Evolutionary conservation across 2,113 vertebrate genomes (phyloP).

Genomic region (Amphilophus citrinellus): DNA sequence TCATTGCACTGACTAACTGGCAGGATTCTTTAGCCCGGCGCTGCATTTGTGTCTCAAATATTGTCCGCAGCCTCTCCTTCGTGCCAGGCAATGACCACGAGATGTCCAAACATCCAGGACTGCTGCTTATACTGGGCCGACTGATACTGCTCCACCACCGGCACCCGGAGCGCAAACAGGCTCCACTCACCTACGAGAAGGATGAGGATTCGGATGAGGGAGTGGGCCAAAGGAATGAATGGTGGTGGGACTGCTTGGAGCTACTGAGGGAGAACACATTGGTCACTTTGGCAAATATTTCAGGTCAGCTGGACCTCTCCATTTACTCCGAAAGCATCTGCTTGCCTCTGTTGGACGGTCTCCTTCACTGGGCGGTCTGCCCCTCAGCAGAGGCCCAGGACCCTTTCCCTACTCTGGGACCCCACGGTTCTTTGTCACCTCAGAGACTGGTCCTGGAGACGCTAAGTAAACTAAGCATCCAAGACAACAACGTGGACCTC

Average conservation of each 20-base stretch:
- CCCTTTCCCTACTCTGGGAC: constrained; percentile 94
- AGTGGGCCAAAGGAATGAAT: constrained; percentile 93
- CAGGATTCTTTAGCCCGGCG: constrained; percentile 96
- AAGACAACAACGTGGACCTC: constrained; percentile 99
- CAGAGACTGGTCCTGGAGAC: constrained; percentile 99
- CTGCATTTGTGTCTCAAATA: constrained; percentile 96
- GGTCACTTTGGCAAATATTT: constrained; percentile 98
- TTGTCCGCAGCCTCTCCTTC: constrained; percentile 97
- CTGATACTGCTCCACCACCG: constrained; percentile 96
- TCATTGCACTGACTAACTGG: constrained; percentile 93
- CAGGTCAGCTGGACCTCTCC: constrained; percentile 97
- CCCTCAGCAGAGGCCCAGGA: constrained; percentile 98
- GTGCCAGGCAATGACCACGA: constrained; percentile 98
- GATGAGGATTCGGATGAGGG: constrained; percentile 97
- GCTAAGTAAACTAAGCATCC: constrained; percentile 99
- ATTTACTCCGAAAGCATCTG: constrained; percentile 97
- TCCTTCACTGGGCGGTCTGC: constrained; percentile 98
- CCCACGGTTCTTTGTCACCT: constrained; percentile 94
- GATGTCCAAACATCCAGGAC: constrained; percentile 97
- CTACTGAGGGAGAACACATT: constrained; percentile 96
- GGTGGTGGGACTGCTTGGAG: constrained; percentile 99
- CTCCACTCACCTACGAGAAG: constrained; percentile 96
- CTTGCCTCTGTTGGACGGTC: constrained; percentile 95
- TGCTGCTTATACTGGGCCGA: constrained; percentile 94
- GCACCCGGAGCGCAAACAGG: constrained; percentile 97